Evolutionary conservation across 2,888 invertebrate species (phyloP).

Genomic region (Drosophila niveifrons): DNA sequence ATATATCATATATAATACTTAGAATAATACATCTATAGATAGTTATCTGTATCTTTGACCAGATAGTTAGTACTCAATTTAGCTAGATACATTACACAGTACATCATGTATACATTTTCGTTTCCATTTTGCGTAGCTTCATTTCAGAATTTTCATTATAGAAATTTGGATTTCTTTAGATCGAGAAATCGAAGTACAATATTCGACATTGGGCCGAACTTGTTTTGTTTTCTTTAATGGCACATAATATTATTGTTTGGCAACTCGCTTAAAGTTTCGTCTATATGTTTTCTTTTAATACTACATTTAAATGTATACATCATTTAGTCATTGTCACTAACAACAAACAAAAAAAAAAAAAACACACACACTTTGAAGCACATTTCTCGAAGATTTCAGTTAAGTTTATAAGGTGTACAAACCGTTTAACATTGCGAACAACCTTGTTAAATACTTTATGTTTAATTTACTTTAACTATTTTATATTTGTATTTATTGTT

Average conservation of each 20-base stretch:
- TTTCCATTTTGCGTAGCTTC: conserved; percentile 10
- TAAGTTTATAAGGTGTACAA: conserved; percentile 28
- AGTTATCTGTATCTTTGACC: conserved; percentile 12
- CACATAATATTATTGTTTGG: conserved; percentile 85
- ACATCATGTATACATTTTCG: conserved; percentile 15
- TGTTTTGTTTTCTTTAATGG: conserved; percentile 82
- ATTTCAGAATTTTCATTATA: too few species aligned
- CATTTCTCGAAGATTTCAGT: conserved; percentile 20
- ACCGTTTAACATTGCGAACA: conserved; percentile 57
- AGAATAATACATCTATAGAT: conserved; percentile 20
- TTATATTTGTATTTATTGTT: neutral
- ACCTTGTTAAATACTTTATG: conserved; percentile 51
- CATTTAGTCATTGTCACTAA: conserved; percentile 6
- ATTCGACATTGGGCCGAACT: conserved; percentile 37
- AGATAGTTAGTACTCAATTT: conserved; percentile 13
- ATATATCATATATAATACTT: conserved; percentile 10
- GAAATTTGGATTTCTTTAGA: too few species aligned
- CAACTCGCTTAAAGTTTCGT: conserved; percentile 50
- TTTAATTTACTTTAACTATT: conserved; percentile 23
- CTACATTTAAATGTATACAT: conserved; percentile 24
- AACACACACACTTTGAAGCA: conserved; percentile 25
- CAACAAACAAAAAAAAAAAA: conserved; percentile 9
- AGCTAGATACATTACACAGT: conserved; percentile 22
- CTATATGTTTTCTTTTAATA: conserved; percentile 24
- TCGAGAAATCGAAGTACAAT: neutral